phyloP scores from a whole-genome alignment of 2,888 invertebrate species.

The Pristionchus maxplancki region DNA sequence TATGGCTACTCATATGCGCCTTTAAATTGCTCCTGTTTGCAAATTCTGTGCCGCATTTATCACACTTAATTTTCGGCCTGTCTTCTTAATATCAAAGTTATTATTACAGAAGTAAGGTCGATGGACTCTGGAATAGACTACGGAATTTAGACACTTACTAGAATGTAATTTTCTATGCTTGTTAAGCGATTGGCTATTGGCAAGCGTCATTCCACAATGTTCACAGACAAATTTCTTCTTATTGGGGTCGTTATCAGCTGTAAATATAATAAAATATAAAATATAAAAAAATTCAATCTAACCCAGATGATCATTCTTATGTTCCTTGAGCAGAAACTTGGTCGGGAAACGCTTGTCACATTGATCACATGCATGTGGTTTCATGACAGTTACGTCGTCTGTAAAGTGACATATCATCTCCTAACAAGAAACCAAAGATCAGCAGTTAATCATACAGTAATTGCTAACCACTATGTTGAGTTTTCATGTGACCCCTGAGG shows the following conservation, averaged over 20 bases:
- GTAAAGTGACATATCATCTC: background rate
- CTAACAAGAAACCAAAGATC: background rate
- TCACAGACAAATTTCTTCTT: background rate
- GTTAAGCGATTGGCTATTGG: background rate
- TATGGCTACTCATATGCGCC: background rate
- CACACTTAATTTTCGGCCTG: background rate
- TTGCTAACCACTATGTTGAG: background rate
- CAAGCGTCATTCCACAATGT: background rate
- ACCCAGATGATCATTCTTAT: no score
- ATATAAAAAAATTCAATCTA: no score
- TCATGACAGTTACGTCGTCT: no score
- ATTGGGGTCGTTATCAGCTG: background rate
- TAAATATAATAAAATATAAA: background rate
- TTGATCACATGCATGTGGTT: no score
- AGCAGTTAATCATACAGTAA: no score
- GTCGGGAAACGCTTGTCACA: no score
- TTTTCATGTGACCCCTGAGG: background rate
- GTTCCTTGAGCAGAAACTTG: no score
- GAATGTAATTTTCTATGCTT: background rate
- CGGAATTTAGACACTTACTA: background rate
- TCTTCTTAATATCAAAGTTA: background rate
- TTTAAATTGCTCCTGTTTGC: background rate
- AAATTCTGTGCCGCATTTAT: background rate
- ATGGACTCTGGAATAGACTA: no score
- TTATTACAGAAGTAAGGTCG: no score